These are phyloP conservation scores for Tipula confusa DNA, from an alignment of 2,888 invertebrate species.

Conservation along the genomic window DNA sequence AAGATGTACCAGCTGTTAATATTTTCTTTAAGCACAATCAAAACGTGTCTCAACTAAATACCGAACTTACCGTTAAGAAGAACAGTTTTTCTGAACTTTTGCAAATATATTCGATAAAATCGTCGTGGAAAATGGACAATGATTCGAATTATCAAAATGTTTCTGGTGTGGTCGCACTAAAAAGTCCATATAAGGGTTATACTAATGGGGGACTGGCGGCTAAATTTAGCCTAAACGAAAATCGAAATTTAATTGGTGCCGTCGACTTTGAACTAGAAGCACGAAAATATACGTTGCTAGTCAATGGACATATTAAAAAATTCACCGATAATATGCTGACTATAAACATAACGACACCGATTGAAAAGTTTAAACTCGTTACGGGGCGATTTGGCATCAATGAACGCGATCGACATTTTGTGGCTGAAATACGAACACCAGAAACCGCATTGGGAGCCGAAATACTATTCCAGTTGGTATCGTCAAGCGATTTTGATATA, in stretches of 20 bases:
- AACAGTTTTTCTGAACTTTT: conserved; percentile 40
- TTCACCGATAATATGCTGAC: conserved; percentile 71
- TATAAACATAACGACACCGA: conserved; percentile 70
- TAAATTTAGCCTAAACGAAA: conserved; percentile 60
- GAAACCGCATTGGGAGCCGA: conserved; percentile 67
- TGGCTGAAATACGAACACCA: conserved; percentile 67
- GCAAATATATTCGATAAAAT: conserved; percentile 63
- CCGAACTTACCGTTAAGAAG: conserved; percentile 44
- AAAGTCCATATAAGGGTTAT: conserved; percentile 68
- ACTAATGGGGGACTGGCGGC: conserved; percentile 64
- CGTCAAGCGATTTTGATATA: conserved; percentile 65
- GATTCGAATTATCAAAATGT: conserved; percentile 58
- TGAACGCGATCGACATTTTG: conserved; percentile 64
- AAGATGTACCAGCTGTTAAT: conserved; percentile 56
- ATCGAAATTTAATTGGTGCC: conserved; percentile 62
- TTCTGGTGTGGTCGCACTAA: conserved; percentile 51
- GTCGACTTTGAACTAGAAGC: conserved; percentile 68
- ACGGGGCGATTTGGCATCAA: conserved; percentile 68
- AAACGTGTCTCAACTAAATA: conserved; percentile 51
- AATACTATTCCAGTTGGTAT: conserved; percentile 58
- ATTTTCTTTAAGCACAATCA: conserved; percentile 56
- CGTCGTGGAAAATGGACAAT: conserved; percentile 62
- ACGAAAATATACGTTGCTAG: conserved; percentile 61
- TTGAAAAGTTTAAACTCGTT: conserved; percentile 61
- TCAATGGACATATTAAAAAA: conserved; percentile 65